A percentile compares a stretch with the other conserved stretches of the same genome.
Conservation (phyloP, 2,888 invertebrate genomes). For the Noctua janthina region DNA sequence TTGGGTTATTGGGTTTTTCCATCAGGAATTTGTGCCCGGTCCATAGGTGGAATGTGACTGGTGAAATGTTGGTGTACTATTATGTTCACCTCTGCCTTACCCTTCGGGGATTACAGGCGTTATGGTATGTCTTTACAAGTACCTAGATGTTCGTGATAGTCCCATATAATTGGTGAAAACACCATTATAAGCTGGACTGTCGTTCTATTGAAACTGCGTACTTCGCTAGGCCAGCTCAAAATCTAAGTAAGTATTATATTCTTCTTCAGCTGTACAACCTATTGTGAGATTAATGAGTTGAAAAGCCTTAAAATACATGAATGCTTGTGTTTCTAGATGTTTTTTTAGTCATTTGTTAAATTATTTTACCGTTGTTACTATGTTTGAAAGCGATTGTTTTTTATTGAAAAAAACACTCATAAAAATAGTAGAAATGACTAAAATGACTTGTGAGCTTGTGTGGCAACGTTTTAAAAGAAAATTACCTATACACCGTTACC, state of each 20-base stretch:
- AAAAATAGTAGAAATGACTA: not conserved
- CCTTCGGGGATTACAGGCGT: too few relatives aligned
- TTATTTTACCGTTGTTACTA: too few relatives aligned
- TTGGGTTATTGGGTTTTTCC: not conserved
- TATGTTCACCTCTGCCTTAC: too few relatives aligned
- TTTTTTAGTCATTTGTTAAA: too few relatives aligned
- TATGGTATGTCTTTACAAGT: too few relatives aligned
- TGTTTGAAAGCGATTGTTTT: too few relatives aligned
- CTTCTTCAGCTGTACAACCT: not conserved
- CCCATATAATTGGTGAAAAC: too few relatives aligned
- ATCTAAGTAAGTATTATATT: not conserved
- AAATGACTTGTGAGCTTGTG: not conserved
- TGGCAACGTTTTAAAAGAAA: constrained; percentile 13
- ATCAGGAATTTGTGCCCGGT: not conserved
- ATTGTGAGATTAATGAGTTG: too few relatives aligned
- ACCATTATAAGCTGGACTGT: not conserved
- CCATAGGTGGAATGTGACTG: not conserved
- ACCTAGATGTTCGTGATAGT: too few relatives aligned
- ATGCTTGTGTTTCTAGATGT: too few relatives aligned
- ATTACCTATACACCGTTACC: not conserved
- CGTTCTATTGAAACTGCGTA: not conserved
- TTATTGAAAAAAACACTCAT: not conserved
- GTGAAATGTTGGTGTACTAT: too few relatives aligned
- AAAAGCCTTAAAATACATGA: too few relatives aligned
- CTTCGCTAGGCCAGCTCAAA: not conserved